phyloP scores from a whole-genome alignment of 1,140 invertebrate species.

The Lepidurus packardi region DNA sequence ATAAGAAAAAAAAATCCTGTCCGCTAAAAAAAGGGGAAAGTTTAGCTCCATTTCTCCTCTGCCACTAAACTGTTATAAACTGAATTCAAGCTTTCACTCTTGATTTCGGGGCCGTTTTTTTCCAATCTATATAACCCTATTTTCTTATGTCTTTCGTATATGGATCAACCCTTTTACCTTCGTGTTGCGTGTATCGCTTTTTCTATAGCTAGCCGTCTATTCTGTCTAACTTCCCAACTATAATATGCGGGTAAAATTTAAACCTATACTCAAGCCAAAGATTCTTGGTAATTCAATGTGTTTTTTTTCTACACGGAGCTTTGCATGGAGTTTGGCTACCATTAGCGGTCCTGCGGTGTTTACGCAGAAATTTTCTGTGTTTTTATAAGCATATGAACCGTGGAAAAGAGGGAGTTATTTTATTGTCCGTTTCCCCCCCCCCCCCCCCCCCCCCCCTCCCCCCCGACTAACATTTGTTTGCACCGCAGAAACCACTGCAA shows the following conservation, averaged over 20 bases:
- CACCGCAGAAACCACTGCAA: not conserved
- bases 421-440: not conserved
- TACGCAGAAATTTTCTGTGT: not conserved
- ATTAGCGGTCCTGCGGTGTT: not conserved
- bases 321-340: not conserved
- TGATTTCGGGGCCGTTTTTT: not conserved
- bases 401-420: not conserved
- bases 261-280: not conserved
- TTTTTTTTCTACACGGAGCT: not conserved
- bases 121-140: not conserved
- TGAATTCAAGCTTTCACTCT: not conserved
- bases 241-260: not conserved
- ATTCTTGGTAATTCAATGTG: not conserved
- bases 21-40: not conserved
- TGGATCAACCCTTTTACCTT: not conserved
- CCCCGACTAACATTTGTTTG: slow-evolving; percentile 14
- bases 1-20: not conserved
- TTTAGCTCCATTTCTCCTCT: not conserved
- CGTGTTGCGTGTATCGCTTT: not conserved
- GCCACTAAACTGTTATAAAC: not conserved
- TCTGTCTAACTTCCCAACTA: not conserved
- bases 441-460: not conserved
- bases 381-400: not conserved
- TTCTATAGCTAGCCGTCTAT: not conserved
- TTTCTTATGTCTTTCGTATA: not conserved